These are phyloP conservation scores for Leucania comma DNA, from an alignment of 2,888 invertebrate genomes.

Conservation along the genomic window DNA sequence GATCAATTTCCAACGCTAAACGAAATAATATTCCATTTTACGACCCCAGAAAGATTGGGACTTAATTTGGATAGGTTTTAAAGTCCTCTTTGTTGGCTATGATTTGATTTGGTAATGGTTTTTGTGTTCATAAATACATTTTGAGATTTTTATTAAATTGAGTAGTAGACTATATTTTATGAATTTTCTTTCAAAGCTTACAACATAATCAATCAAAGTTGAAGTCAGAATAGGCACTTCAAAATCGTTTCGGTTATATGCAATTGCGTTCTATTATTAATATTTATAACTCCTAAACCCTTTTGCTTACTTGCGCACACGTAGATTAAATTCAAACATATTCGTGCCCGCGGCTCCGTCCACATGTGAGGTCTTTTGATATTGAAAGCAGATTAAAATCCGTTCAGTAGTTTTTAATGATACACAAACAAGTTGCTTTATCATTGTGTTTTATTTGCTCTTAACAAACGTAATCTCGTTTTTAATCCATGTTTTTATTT, in stretches of 20 bases:
- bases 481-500: constrained; percentile 18
- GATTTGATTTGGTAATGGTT: constrained; percentile 60
- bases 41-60: constrained; percentile 74
- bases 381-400: constrained; percentile 60
- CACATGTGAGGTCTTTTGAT: constrained; percentile 49
- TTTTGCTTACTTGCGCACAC: constrained; percentile 37
- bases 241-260: constrained; percentile 13
- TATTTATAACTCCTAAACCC: constrained; percentile 49
- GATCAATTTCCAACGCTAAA: constrained; percentile 84
- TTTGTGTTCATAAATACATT: constrained; percentile 23
- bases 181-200: constrained; percentile 10
- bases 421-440: constrained; percentile 43
- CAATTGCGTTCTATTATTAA: constrained; percentile 31
- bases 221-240: constrained; percentile 28
- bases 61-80: constrained; percentile 71
- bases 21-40: constrained; percentile 83
- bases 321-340: constrained; percentile 52
- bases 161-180: constrained; percentile 5
- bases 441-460: constrained; percentile 40
- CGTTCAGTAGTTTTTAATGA: constrained; percentile 61
- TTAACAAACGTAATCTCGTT: constrained; percentile 15
- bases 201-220: constrained; percentile 25
- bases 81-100: constrained; percentile 57
- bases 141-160: constrained; percentile 9
- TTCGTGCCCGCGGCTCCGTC: constrained; percentile 44